These are phyloP conservation scores for Ruditapes philippinarum DNA, from an alignment of 1,140 invertebrate species.

Conservation along the genomic window DNA sequence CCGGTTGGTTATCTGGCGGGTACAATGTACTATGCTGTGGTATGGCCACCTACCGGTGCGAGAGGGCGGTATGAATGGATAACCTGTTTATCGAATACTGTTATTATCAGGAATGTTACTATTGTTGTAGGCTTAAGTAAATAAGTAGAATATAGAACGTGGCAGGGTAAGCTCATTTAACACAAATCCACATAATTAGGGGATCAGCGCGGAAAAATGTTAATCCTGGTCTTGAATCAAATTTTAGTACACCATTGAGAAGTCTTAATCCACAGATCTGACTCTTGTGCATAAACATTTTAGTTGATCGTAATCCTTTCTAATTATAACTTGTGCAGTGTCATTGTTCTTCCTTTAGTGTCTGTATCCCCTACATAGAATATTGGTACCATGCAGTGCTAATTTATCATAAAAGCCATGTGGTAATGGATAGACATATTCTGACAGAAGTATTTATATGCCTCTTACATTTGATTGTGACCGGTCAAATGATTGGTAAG, in stretches of 20 bases:
- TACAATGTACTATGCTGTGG: background rate
- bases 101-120: slow-evolving; percentile 32
- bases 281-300: slow-evolving; percentile 42
- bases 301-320: slow-evolving; percentile 7
- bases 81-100: slow-evolving; percentile 33
- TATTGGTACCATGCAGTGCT: background rate
- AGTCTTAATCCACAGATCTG: slow-evolving; percentile 2
- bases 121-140: slow-evolving; percentile 12
- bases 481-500: too few species aligned
- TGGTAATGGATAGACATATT: background rate
- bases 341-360: slow-evolving; percentile 10
- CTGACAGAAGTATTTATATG: too few species aligned
- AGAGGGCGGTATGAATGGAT: slow-evolving; percentile 30
- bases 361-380: slow-evolving; percentile 24
- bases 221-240: slow-evolving; percentile 53
- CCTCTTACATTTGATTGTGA: too few species aligned
- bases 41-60: slow-evolving; percentile 17
- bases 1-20: background rate
- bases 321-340: slow-evolving; percentile 22
- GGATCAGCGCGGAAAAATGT: slow-evolving; percentile 39
- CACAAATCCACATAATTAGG: slow-evolving; percentile 56
- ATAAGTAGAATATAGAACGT: slow-evolving; percentile 2
- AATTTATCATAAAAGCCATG: background rate
- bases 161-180: slow-evolving; percentile 27
- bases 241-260: slow-evolving; percentile 3